Percentiles rank a stretch among this genome's conserved stretches.
Conservation (phyloP, 2,888 invertebrate genomes). For the Dryobotodes eremita region DNA sequence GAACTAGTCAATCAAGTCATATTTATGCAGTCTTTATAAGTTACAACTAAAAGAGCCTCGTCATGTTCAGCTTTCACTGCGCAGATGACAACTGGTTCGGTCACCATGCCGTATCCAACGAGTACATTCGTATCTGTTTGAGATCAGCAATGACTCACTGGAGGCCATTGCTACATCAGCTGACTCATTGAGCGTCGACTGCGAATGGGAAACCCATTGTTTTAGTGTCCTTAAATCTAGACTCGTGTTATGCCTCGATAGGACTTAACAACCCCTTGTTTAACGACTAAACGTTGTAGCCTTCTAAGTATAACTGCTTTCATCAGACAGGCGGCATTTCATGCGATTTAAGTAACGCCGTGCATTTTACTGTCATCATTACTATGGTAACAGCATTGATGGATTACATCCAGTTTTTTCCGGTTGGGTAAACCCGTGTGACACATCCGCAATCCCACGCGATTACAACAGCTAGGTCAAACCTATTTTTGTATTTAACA, state of each 20-base stretch:
- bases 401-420: slow-evolving; percentile 75
- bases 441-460: slow-evolving; percentile 83
- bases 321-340: slow-evolving; percentile 16
- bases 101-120: slow-evolving; percentile 74
- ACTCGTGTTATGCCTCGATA: slow-evolving; percentile 39
- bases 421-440: slow-evolving; percentile 82
- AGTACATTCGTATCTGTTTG: slow-evolving; percentile 77
- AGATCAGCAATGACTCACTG: slow-evolving; percentile 84
- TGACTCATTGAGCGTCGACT: slow-evolving; percentile 86
- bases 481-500: slow-evolving; percentile 82
- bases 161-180: slow-evolving; percentile 86
- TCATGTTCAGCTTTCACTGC: slow-evolving; percentile 43
- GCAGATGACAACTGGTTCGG: slow-evolving; percentile 53
- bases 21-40: slow-evolving; percentile 12
- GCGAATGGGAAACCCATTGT: slow-evolving; percentile 87
- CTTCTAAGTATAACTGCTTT: slow-evolving; percentile 19
- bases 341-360: slow-evolving; percentile 21
- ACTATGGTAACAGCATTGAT: slow-evolving; percentile 68
- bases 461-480: slow-evolving; percentile 81
- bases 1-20: slow-evolving; percentile 21
- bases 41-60: slow-evolving; percentile 36
- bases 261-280: slow-evolving; percentile 37
- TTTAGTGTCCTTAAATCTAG: slow-evolving; percentile 80
- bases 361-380: slow-evolving; percentile 46
- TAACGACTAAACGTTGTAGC: slow-evolving; percentile 19